Evolutionary conservation across 2,113 vertebrate species (phyloP).

Genomic region (Anoplopoma fimbria): DNA sequence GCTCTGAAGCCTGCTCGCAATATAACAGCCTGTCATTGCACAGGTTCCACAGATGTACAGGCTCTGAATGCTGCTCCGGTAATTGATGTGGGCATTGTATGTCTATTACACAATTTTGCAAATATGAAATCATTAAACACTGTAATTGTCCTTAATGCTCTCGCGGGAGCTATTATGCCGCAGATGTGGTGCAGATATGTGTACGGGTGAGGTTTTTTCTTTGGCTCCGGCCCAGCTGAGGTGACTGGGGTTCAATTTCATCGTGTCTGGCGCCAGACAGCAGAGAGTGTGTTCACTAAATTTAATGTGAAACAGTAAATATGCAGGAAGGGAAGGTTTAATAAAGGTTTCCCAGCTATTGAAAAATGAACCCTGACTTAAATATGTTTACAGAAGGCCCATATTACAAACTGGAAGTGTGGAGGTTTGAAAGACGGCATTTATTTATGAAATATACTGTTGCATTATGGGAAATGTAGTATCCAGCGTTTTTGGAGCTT

Average conservation of each 20-base stretch:
- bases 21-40: slow-evolving; percentile 57
- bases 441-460: neutral
- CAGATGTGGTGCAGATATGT: neutral
- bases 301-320: slow-evolving; percentile 53
- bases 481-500: neutral
- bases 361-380: neutral
- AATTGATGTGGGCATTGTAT: slow-evolving; percentile 52
- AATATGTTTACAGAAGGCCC: neutral
- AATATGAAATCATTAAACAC: slow-evolving; percentile 71
- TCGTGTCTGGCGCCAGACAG: slow-evolving; percentile 56
- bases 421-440: neutral
- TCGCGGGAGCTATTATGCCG: slow-evolving; percentile 34
- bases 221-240: slow-evolving; percentile 28
- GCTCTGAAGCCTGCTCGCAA: slow-evolving; percentile 39
- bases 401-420: neutral
- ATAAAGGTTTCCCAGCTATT: slow-evolving; percentile 21
- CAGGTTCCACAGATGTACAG: slow-evolving; percentile 53
- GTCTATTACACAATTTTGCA: slow-evolving; percentile 55
- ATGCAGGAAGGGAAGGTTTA: neutral
- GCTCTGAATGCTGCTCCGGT: slow-evolving; percentile 10
- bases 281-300: neutral
- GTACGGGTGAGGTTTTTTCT: neutral
- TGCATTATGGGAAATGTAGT: slow-evolving; percentile 1
- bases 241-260: slow-evolving; percentile 50
- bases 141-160: slow-evolving; percentile 48